A percentile compares a stretch with the other conserved stretches of the same genome.
Conservation (phyloP, 2,113 vertebrate genomes). For the Bostrychus sinensis region DNA sequence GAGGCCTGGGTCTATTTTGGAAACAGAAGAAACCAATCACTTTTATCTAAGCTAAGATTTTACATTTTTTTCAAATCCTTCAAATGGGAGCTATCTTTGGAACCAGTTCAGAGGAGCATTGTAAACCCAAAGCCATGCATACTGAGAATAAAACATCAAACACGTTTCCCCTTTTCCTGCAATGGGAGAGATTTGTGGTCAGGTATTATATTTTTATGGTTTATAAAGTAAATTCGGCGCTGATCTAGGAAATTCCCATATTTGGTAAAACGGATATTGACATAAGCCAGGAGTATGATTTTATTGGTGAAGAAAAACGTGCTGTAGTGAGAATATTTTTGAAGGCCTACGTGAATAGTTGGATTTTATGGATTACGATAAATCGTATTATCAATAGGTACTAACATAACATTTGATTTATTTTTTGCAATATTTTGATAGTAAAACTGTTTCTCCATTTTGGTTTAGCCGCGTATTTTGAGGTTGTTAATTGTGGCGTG, state of each 20-base stretch:
- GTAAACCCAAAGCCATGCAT: constrained; percentile 13
- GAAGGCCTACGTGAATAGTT: too few species aligned
- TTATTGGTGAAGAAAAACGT: not conserved
- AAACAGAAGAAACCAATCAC: constrained; percentile 21
- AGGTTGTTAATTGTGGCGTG: not conserved
- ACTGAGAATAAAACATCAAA: constrained; percentile 23
- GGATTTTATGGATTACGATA: not conserved
- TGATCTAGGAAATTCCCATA: not conserved
- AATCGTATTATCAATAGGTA: not conserved
- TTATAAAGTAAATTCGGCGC: constrained; percentile 9
- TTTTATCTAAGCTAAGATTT: constrained; percentile 22
- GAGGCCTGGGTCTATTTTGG: constrained; percentile 24
- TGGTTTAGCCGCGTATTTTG: not conserved
- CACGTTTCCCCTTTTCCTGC: constrained; percentile 25
- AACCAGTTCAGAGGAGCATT: constrained; percentile 41
- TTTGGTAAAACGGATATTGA: not conserved
- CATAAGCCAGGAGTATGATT: not conserved
- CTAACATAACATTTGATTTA: not conserved
- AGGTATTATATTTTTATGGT: constrained; percentile 20
- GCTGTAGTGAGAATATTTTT: too few species aligned
- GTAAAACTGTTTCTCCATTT: not conserved
- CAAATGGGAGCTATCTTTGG: constrained; percentile 40
- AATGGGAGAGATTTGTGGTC: constrained; percentile 18
- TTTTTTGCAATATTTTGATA: not conserved
- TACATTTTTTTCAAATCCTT: constrained; percentile 29